Base-by-base conservation (phyloP, 2,113 vertebrate genomes). In the Myrmecobius fasciatus region DNA sequence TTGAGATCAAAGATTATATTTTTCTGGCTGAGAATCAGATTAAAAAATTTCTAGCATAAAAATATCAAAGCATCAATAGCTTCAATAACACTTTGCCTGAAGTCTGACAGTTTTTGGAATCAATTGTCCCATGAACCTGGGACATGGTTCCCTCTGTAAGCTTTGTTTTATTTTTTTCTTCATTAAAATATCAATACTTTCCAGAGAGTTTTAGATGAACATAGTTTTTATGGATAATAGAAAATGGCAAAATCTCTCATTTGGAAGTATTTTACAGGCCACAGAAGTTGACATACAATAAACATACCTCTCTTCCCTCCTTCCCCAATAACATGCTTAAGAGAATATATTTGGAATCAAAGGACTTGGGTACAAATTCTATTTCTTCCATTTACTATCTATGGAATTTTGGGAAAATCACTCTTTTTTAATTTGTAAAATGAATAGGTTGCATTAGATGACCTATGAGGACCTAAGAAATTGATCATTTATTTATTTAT, bases 1-100 rank as follows among this genome's bases (percentile, higher is more conserved):
- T 67, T 31, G 75, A 31, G 92, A 96, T 96, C 83, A 96, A 96
- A 97, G 90, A 56, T 88, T 83, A 54, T n/a, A 92, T 94, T 93
- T 95, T 67, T 26, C 36, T 92, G 14, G 52, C 52, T 47, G 91
- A 67, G 92, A 96, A 90, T 48, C 67, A 43, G 20, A 95, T 25
- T 89, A 3, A 3, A 17, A 43, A 83, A 47, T 89, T 96, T 94
- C 92, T 91, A 95, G 95, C n/a, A 92, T 93, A 25, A 93, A 91
- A 28, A 83, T 95, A 94, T 95, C 60, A 95, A 96, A 92, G 92
- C 24, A 22, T 31, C 94, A 88, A 26, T 75, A 75, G 89, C 95
- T 94, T 51, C 75, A 75, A 60, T 56, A 91, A 95, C 94, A 95
- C 26, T 31, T 89, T 94, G 91, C 89, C 54, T 97, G 88, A 36